These are phyloP conservation scores for Enteromius fasciolatus DNA, from an alignment of 2,797 vertebrate genomes.

Conservation along the genomic window DNA sequence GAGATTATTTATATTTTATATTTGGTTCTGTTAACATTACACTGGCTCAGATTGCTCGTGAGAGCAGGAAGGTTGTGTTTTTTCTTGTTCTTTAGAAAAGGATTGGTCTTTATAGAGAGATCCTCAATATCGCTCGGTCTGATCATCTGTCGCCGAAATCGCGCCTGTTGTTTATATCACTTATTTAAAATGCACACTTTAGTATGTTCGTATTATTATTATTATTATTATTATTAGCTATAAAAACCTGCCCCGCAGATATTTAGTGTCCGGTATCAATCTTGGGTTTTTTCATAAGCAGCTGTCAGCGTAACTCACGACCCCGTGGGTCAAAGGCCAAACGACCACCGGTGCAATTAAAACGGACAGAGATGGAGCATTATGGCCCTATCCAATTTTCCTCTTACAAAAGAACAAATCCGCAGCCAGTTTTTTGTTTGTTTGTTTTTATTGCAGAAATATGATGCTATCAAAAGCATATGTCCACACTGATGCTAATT, in stretches of 20 bases:
- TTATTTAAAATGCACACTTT: background rate
- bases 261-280: conserved; percentile 23
- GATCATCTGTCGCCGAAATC: background rate
- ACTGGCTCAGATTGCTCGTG: background rate
- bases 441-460: background rate
- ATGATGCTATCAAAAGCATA: conserved; percentile 2
- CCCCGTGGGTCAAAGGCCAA: conserved; percentile 78
- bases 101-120: background rate
- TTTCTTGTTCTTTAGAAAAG: background rate
- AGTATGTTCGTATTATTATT: background rate
- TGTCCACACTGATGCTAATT: background rate
- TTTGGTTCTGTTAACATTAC: background rate
- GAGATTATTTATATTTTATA: background rate
- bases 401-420: conserved; percentile 56
- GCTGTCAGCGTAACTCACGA: conserved; percentile 74
- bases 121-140: background rate
- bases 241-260: conserved; percentile 5
- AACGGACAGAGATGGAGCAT: conserved; percentile 71
- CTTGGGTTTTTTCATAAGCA: conserved; percentile 42
- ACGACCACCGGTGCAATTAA: conserved; percentile 79
- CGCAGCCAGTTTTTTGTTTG: conserved; percentile 13
- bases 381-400: conserved; percentile 64
- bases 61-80: background rate
- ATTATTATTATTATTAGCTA: background rate
- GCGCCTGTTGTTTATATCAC: background rate